phyloP scores from a whole-genome alignment of 2,113 vertebrate genomes.

The Phyllopteryx taeniolatus region DNA sequence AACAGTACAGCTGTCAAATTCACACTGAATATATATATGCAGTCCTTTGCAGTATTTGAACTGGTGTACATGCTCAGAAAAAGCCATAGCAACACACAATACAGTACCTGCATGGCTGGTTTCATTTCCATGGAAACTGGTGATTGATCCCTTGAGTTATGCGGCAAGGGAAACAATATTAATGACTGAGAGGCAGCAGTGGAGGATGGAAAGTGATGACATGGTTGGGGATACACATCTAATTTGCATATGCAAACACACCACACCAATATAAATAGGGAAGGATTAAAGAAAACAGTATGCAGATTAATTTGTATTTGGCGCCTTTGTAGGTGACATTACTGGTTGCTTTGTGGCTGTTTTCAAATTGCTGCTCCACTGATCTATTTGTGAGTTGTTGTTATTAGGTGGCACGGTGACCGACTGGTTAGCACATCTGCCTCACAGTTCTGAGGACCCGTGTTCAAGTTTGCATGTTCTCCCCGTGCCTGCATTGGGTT shows the following conservation, averaged over 20 bases:
- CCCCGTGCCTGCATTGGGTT: too few relatives aligned
- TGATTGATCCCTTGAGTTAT: slow-evolving; percentile 69
- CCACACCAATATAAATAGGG: slow-evolving; percentile 12
- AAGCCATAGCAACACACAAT: slow-evolving; percentile 10
- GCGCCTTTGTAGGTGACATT: slow-evolving; percentile 15
- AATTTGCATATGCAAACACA: slow-evolving; percentile 16
- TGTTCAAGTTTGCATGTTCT: too few relatives aligned
- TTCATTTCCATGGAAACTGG: slow-evolving; percentile 65
- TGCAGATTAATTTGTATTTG: slow-evolving; percentile 31
- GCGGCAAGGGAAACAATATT: slow-evolving; percentile 47
- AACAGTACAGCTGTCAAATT: slow-evolving; percentile 62
- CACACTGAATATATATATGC: slow-evolving; percentile 27
- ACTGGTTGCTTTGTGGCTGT: slow-evolving; percentile 18
- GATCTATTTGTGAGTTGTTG: neutral
- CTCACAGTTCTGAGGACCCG: too few relatives aligned
- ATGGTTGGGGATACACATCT: slow-evolving; percentile 24
- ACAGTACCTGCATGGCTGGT: slow-evolving; percentile 45
- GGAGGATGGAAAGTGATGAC: slow-evolving; percentile 33
- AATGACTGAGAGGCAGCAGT: slow-evolving; percentile 30
- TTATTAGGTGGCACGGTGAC: neutral
- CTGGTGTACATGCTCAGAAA: slow-evolving; percentile 6
- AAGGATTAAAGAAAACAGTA: slow-evolving; percentile 38
- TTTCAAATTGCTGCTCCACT: slow-evolving; percentile 25
- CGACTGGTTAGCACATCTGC: too few relatives aligned
- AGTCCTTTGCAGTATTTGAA: slow-evolving; percentile 32